Evolutionary conservation across 2,113 vertebrate species (phyloP), one percentile per base, ranked within the genome.

Genomic region (Delphinus delphis): DNA sequence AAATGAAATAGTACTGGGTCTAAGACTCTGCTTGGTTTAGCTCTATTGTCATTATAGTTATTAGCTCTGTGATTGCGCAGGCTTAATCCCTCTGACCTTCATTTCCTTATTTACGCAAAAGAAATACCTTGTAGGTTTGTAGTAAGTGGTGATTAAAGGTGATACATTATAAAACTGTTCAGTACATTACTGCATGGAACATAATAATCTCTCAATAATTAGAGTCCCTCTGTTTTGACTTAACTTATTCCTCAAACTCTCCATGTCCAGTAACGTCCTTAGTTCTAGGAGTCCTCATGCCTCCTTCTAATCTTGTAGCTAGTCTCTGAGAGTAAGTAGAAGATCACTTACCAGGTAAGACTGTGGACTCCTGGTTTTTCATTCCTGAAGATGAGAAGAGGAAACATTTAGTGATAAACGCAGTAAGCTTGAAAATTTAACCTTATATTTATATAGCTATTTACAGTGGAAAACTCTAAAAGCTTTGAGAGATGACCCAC

Each of bases 341-440:
- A 91, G 13, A 70, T 60, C 21, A 82, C 88, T 92, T 95, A 92
- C 89, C 83, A 84, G 65, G 70, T 50, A 70, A 92, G 28, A 80
- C 23, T 50, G 62, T 92, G 17, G 89, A 58, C 25, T 80, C 71
- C 41, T 67, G 85, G 36, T 26, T 92, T 93, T 85, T 90, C 36
- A 74, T 36, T 90, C 62, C 97, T 95, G 88, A 96, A 58, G 55
- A 70, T 76, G 44, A 94, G 47, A 91, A 85, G 21, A 95, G 90
- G 36, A 89, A 95, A 20, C 77, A 65, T 21, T 88, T 88, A 79
- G 23, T 91, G 6, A 87, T 81, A 85, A 95, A 82, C 20, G 8
- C 44, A 77, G 21, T 93, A 63, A n/a, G 53, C 65, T 93, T 94
- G 33, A 95, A 97, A 84, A 20, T 79, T 90, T 92, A 87, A 82